phyloP scores from a whole-genome alignment of 2,113 vertebrate species.

The Bos taurus region DNA sequence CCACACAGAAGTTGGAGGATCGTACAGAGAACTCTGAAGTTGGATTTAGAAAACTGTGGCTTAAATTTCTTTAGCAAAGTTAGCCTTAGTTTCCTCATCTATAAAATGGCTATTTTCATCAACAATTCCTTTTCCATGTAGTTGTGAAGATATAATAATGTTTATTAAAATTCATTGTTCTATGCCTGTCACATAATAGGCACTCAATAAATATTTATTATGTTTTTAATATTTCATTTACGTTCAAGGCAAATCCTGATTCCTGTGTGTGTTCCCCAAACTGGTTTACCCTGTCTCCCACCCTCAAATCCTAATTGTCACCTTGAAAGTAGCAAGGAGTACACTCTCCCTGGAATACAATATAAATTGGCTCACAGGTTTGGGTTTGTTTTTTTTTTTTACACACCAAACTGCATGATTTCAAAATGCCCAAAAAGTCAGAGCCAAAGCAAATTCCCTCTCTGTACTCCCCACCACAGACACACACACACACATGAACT shows the following conservation, averaged over 20 bases:
- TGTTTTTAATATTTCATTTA: constrained; percentile 46
- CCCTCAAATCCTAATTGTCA: not conserved
- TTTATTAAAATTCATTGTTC: not conserved
- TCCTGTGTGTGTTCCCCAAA: constrained; percentile 3
- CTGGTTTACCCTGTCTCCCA: constrained; percentile 38
- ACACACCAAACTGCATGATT: constrained; percentile 7
- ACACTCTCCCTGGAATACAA: constrained; percentile 39
- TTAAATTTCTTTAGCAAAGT: not conserved
- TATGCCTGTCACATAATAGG: not conserved
- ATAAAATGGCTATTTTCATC: not conserved
- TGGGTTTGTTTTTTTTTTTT: not conserved
- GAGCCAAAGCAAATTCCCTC: not conserved
- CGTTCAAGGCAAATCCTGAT: constrained; percentile 1
- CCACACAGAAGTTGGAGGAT: not conserved
- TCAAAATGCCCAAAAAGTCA: constrained; percentile 12
- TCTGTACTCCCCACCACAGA: not conserved
- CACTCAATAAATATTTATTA: constrained; percentile 14
- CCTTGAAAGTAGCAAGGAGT: not conserved
- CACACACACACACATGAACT: constrained; percentile 47
- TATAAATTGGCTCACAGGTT: not conserved
- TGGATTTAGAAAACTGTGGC: not conserved
- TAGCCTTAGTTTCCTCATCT: not conserved
- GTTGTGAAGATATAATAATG: not conserved
- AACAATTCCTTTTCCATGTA: not conserved
- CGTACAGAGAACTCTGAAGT: not conserved